phyloP scores from a whole-genome alignment of 2,888 invertebrate species.

The Cyclophora punctaria region DNA sequence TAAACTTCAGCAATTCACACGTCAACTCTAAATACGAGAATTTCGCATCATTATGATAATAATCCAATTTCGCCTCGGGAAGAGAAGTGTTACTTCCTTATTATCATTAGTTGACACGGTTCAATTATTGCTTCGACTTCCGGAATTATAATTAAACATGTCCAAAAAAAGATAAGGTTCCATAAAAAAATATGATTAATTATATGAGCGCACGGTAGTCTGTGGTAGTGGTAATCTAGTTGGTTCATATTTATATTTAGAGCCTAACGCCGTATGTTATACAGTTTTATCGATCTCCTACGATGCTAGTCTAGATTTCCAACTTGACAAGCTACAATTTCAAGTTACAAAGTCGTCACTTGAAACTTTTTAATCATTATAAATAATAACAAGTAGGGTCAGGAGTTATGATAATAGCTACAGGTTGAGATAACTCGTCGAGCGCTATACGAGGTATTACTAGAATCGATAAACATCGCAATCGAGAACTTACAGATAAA shows the following conservation, averaged over 20 bases:
- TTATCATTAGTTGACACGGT: too few species aligned
- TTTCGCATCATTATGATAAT: constrained; percentile 1
- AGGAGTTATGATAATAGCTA: constrained; percentile 15
- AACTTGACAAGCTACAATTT: too few species aligned
- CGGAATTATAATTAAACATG: too few species aligned
- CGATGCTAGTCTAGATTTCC: too few species aligned
- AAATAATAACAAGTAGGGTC: constrained; percentile 3
- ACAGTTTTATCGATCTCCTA: too few species aligned
- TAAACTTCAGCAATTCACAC: constrained; percentile 2
- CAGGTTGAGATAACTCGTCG: constrained; percentile 40
- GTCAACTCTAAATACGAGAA: background rate
- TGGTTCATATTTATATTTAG: too few species aligned
- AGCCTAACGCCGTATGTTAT: too few species aligned
- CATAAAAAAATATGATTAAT: too few species aligned
- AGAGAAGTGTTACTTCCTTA: background rate
- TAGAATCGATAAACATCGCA: constrained; percentile 48
- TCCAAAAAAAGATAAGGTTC: too few species aligned
- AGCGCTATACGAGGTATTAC: constrained; percentile 45
- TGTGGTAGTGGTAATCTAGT: too few species aligned
- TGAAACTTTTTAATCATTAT: constrained; percentile 3
- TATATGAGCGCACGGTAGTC: too few species aligned
- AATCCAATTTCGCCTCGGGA: background rate
- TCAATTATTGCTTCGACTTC: too few species aligned
- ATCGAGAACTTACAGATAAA: constrained; percentile 39
- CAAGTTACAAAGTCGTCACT: background rate